phyloP scores from a whole-genome alignment of 2,888 invertebrate species.

The Callyntrura guangdongensis region DNA sequence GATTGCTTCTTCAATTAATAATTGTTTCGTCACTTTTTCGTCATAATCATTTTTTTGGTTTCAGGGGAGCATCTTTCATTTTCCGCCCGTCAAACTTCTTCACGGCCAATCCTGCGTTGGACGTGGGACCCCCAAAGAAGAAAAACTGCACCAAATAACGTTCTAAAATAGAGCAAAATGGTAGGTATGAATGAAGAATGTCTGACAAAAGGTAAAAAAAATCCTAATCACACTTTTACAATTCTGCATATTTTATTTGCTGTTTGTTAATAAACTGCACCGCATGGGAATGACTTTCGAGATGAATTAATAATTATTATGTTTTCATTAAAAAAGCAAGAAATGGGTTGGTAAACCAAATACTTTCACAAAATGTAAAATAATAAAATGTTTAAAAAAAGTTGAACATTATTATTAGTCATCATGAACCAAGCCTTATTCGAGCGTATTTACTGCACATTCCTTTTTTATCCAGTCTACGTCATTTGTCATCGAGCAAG shows the following conservation, averaged over 20 bases:
- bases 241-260: too few species aligned
- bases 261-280: too few species aligned
- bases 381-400: constrained; percentile 25
- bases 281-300: too few species aligned
- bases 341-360: background rate
- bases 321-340: background rate
- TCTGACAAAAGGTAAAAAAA: background rate
- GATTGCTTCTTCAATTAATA: background rate
- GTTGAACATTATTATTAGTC: background rate
- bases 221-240: too few species aligned
- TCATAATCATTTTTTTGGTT: background rate
- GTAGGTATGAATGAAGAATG: background rate
- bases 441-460: background rate
- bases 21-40: too few species aligned
- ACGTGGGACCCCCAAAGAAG: constrained; percentile 59
- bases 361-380: constrained; percentile 1
- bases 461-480: constrained; percentile 8
- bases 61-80: constrained; percentile 63
- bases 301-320: background rate
- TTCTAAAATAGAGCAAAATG: background rate
- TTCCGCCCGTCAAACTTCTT: constrained; percentile 68
- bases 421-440: background rate
- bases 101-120: constrained; percentile 59
- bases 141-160: constrained; percentile 14
- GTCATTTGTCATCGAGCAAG: too few species aligned